Conservation (phyloP, 2,113 vertebrate species). For the Ciconia stormi region DNA sequence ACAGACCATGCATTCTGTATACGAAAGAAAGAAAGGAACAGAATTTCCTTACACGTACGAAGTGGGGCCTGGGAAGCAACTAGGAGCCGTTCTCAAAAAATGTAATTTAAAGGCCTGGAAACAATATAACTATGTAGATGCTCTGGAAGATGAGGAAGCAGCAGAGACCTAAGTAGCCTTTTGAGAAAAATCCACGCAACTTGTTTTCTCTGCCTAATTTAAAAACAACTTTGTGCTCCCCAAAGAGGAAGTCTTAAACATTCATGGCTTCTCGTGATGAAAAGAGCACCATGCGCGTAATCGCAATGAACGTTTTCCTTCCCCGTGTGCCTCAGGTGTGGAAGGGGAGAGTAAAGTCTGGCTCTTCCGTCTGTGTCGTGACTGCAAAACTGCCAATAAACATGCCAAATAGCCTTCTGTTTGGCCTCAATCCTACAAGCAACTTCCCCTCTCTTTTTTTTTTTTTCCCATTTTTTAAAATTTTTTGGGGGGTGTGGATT, state of each 20-base stretch:
- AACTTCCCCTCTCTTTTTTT: neutral
- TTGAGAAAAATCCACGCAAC: neutral
- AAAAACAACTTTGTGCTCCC: neutral
- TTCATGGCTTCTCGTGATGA: neutral
- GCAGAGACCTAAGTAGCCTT: neutral
- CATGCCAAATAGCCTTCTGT: neutral
- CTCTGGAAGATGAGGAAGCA: constrained; percentile 34
- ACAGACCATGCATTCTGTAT: constrained; percentile 91
- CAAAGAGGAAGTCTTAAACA: neutral
- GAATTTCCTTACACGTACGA: constrained; percentile 88
- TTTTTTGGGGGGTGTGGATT: neutral
- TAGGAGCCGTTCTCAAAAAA: constrained; percentile 83
- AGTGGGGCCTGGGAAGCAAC: constrained; percentile 88
- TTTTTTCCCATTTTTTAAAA: too few relatives aligned
- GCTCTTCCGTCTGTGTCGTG: neutral
- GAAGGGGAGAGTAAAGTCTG: neutral
- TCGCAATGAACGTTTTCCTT: neutral
- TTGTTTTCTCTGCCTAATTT: neutral
- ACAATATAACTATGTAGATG: constrained; percentile 78
- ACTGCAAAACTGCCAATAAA: neutral
- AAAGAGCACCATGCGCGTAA: neutral
- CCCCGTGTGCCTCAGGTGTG: neutral
- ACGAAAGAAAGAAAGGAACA: constrained; percentile 78
- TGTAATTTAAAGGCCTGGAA: constrained; percentile 91
- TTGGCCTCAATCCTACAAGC: neutral